phyloP scores from a whole-genome alignment of 2,888 invertebrate species.

The Pheosia gnoma region DNA sequence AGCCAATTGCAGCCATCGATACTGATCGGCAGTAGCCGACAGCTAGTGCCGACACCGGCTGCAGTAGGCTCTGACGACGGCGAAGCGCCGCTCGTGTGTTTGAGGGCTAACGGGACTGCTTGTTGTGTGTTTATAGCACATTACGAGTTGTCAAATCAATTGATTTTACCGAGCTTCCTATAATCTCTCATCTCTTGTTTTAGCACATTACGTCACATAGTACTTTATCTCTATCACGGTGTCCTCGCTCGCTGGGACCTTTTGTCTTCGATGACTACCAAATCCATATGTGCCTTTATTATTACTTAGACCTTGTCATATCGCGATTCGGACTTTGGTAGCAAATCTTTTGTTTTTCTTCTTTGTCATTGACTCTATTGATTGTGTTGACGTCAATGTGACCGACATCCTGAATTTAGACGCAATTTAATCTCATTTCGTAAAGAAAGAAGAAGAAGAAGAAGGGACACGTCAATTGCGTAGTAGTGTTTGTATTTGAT shows the following conservation, averaged over 20 bases:
- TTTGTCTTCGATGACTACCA: slow-evolving; percentile 19
- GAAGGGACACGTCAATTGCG: slow-evolving; percentile 40
- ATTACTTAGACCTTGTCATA: slow-evolving; percentile 17
- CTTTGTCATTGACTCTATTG: slow-evolving; percentile 32
- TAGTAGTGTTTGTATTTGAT: slow-evolving; percentile 32
- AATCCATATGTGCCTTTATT: slow-evolving; percentile 12
- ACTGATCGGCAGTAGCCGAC: background rate
- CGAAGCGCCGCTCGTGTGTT: too few relatives aligned
- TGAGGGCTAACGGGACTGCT: too few relatives aligned
- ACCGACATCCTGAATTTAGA: slow-evolving; percentile 41
- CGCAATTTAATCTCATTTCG: too few relatives aligned
- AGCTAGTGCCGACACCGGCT: too few relatives aligned
- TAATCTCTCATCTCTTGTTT: slow-evolving; percentile 20
- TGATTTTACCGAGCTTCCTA: background rate
- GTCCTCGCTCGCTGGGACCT: slow-evolving; percentile 24
- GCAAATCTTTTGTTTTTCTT: slow-evolving; percentile 19
- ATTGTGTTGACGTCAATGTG: slow-evolving; percentile 57
- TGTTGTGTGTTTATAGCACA: too few relatives aligned
- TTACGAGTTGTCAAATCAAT: background rate
- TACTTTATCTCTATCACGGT: slow-evolving; percentile 12
- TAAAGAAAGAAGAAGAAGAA: too few relatives aligned
- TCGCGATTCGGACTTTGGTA: slow-evolving; percentile 15
- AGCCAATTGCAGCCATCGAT: too few relatives aligned
- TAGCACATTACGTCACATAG: slow-evolving; percentile 28
- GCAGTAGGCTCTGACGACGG: too few relatives aligned